Percentiles rank a stretch among this genome's conserved stretches.
Conservation (phyloP, 2,888 invertebrate species). For the Loripinus fragilis region DNA sequence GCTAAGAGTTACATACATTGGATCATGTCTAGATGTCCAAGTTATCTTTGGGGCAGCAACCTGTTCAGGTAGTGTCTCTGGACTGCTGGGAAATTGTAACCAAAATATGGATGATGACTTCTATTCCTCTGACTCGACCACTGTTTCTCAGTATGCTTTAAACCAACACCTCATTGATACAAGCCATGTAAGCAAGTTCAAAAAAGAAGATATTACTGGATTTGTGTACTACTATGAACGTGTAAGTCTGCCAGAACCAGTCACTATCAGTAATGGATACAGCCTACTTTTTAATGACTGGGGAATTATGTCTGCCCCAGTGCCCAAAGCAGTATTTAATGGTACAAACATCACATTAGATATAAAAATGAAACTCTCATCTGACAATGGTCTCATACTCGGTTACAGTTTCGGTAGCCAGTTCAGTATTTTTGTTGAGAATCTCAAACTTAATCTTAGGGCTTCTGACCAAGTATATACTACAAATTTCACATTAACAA, state of each 20-base stretch:
- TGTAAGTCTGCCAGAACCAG: slow-evolving; percentile 33
- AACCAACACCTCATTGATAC: slow-evolving; percentile 34
- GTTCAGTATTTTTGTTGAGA: slow-evolving; percentile 33
- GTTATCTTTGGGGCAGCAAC: not conserved
- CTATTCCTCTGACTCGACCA: slow-evolving; percentile 19
- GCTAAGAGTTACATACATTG: not conserved
- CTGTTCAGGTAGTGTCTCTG: slow-evolving; percentile 24
- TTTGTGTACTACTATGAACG: slow-evolving; percentile 40
- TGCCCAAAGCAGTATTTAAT: slow-evolving; percentile 22
- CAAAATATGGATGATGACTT: slow-evolving; percentile 68
- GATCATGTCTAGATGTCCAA: not conserved
- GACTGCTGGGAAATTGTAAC: slow-evolving; percentile 72
- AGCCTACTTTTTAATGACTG: slow-evolving; percentile 55
- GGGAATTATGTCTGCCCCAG: slow-evolving; percentile 49
- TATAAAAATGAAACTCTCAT: slow-evolving; percentile 32
- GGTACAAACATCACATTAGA: slow-evolving; percentile 32
- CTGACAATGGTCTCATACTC: slow-evolving; percentile 41
- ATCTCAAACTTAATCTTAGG: not conserved
- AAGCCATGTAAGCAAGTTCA: slow-evolving; percentile 35
- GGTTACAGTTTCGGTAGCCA: slow-evolving; percentile 43
- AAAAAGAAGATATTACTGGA: not conserved
- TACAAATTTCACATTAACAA: slow-evolving; percentile 31
- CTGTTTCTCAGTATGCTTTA: slow-evolving; percentile 35
- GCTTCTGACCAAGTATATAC: slow-evolving; percentile 19
- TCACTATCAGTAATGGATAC: slow-evolving; percentile 46